Conservation (phyloP, 2,888 invertebrate species). For the Eristalis tenax region DNA sequence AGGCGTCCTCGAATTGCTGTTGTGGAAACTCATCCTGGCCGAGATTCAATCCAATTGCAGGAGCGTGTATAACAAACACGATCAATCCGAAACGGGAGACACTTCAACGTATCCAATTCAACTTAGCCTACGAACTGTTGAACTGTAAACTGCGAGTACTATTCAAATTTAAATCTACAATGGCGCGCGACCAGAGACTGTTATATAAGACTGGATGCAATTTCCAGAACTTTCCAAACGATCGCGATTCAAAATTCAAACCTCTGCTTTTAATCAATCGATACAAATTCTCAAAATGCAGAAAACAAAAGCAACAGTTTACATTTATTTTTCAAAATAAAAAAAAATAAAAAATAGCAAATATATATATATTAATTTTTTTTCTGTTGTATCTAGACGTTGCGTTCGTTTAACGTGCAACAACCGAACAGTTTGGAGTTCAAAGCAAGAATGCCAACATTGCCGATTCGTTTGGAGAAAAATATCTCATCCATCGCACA, state of each 20-base stretch:
- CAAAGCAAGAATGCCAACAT: slow-evolving; percentile 81
- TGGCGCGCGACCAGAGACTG: slow-evolving; percentile 6
- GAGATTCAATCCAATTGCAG: slow-evolving; percentile 53
- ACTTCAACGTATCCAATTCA: slow-evolving; percentile 41
- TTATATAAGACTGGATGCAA: not conserved
- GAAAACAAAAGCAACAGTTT: not conserved
- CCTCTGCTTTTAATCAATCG: not conserved
- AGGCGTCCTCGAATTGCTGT: slow-evolving; percentile 80
- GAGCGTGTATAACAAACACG: not conserved
- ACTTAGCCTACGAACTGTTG: not conserved
- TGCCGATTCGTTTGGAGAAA: slow-evolving; percentile 72
- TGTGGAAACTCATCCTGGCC: slow-evolving; percentile 80
- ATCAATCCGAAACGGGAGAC: not conserved
- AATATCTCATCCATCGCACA: slow-evolving; percentile 54
- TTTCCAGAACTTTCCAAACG: slow-evolving; percentile 51
- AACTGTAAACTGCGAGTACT: not conserved
- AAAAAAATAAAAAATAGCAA: slow-evolving; percentile 15
- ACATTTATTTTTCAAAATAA: not conserved
- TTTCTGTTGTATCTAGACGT: slow-evolving; percentile 34
- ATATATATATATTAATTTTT: not conserved
- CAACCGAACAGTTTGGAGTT: slow-evolving; percentile 80
- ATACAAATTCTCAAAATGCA: not conserved
- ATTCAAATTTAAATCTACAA: slow-evolving; percentile 39
- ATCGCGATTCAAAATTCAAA: not conserved
- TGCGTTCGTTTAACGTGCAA: slow-evolving; percentile 55